Conservation (phyloP, 2,797 vertebrate genomes). For the Triplophysa yarkandensis region DNA sequence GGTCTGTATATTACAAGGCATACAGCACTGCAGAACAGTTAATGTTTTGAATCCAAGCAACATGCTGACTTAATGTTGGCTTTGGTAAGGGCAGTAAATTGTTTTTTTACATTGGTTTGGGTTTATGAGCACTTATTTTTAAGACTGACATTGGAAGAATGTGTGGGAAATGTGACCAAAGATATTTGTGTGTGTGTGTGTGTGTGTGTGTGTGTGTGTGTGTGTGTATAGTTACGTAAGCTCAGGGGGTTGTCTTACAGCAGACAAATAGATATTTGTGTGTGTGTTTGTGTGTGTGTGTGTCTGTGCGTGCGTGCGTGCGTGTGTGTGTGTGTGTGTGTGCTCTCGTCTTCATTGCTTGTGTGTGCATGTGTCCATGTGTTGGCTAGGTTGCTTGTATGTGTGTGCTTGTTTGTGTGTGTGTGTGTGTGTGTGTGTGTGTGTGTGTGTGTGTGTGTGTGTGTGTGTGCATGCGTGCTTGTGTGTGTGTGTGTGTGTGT, state of each 20-base stretch:
- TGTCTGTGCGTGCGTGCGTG: too few relatives aligned
- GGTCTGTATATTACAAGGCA: slow-evolving; percentile 11
- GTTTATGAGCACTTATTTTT: slow-evolving; percentile 30
- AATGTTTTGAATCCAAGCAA: slow-evolving; percentile 44
- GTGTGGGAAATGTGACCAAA: not conserved
- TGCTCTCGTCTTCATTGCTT: too few relatives aligned
- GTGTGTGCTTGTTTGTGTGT: too few relatives aligned
- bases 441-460: too few relatives aligned
- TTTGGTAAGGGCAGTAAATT: slow-evolving; percentile 23
- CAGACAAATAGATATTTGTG: slow-evolving; percentile 36
- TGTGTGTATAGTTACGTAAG: slow-evolving; percentile 13
- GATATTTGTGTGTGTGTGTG: not conserved
- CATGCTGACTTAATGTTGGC: slow-evolving; percentile 34
- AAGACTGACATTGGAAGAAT: slow-evolving; percentile 7
- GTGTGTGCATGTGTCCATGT: slow-evolving; percentile 24
- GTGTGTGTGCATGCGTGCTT: slow-evolving; percentile 29
- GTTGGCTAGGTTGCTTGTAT: too few relatives aligned
- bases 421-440: too few relatives aligned
- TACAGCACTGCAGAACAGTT: slow-evolving; percentile 24
- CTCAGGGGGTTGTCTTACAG: slow-evolving; percentile 17
- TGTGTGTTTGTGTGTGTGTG: too few relatives aligned
- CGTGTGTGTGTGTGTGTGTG: too few relatives aligned
- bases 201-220: slow-evolving; percentile 6
- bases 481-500: too few relatives aligned
- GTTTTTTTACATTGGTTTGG: slow-evolving; percentile 34